Percentiles rank a stretch among this genome's conserved stretches.
Conservation (phyloP, 2,888 invertebrate species). For the Spodoptera picta region DNA sequence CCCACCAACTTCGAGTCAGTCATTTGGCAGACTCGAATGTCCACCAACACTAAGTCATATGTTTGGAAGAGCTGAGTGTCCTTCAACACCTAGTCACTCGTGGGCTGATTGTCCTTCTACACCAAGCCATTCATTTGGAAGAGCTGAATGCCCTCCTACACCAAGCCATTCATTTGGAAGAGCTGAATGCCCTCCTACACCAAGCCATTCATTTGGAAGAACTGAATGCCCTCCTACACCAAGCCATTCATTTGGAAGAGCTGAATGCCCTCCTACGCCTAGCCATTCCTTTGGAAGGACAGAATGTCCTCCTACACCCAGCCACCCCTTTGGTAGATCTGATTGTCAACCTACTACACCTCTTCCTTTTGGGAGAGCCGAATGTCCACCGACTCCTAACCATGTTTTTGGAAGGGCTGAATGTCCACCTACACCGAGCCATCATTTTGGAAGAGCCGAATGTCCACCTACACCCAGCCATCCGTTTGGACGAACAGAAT, state of each 20-base stretch:
- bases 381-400: no score
- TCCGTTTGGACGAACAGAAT: conserved; percentile 60
- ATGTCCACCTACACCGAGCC: conserved; percentile 69
- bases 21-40: conserved; percentile 68
- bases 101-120: conserved; percentile 59
- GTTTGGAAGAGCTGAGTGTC: conserved; percentile 61
- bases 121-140: conserved; percentile 59
- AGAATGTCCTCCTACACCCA: conserved; percentile 64
- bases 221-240: conserved; percentile 55
- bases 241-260: conserved; percentile 58
- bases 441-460: conserved; percentile 69
- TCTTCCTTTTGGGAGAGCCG: conserved; percentile 20
- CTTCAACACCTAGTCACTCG: conserved; percentile 54
- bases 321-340: conserved; percentile 59
- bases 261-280: conserved; percentile 72
- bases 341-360: conserved; percentile 58
- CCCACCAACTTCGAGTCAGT: conserved; percentile 69
- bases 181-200: conserved; percentile 63
- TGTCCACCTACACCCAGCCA: conserved; percentile 61
- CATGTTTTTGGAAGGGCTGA: conserved; percentile 56
- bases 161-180: conserved; percentile 71
- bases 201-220: conserved; percentile 62
- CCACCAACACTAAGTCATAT: conserved; percentile 62
- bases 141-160: conserved; percentile 68
- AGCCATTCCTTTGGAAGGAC: conserved; percentile 68